Conservation (phyloP, 2,797 vertebrate species). For the Sebastolobus alascanus region DNA sequence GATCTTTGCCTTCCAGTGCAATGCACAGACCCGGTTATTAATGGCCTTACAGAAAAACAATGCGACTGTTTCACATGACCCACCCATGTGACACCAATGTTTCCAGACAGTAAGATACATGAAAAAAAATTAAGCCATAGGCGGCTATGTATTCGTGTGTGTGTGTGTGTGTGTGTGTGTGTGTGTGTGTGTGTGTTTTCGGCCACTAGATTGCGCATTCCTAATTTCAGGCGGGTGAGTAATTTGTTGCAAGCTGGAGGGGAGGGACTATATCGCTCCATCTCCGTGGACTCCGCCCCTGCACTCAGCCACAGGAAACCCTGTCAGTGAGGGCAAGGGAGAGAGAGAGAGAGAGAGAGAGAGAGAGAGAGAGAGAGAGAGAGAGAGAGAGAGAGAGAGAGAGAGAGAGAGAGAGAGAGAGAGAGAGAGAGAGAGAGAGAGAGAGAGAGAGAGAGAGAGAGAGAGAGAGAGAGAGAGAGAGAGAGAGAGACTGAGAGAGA, state of each 20-base stretch:
- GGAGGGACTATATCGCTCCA: conserved; percentile 70
- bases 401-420: conserved; percentile 6
- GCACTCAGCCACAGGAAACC: conserved; percentile 86
- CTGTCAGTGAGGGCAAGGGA: conserved; percentile 74
- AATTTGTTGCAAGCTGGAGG: conserved; percentile 70
- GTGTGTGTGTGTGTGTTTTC: conserved; percentile 11
- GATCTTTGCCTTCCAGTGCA: not conserved
- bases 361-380: conserved; percentile 9
- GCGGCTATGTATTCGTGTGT: conserved; percentile 16
- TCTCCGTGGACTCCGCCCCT: conserved; percentile 81
- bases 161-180: conserved; percentile 10
- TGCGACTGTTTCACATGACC: conserved; percentile 3
- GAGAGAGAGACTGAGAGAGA: not conserved
- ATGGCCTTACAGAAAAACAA: conserved; percentile 18
- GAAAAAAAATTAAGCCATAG: conserved; percentile 13
- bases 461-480: conserved; percentile 35
- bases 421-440: conserved; percentile 39
- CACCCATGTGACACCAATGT: conserved; percentile 16
- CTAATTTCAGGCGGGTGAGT: conserved; percentile 78
- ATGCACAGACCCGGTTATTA: not conserved
- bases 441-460: conserved; percentile 37
- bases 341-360: conserved; percentile 14
- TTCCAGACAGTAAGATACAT: conserved; percentile 7
- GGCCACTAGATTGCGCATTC: conserved; percentile 77
- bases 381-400: conserved; percentile 40